phyloP scores from a whole-genome alignment of 2,888 invertebrate species.

The Andrena dorsata region DNA sequence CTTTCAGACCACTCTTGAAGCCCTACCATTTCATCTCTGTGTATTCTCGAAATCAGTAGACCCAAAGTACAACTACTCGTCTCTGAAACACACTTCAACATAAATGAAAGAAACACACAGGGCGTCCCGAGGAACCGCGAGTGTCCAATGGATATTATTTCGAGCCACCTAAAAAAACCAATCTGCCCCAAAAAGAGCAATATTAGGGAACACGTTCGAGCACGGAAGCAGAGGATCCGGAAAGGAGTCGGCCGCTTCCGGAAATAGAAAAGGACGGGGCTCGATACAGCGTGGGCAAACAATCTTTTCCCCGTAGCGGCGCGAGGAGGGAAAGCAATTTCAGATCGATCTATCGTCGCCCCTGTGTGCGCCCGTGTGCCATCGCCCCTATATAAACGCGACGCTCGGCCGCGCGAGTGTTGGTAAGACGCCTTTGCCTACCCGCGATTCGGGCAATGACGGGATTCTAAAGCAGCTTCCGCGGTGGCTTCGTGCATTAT shows the following conservation, averaged over 20 bases:
- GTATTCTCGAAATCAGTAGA: too few species aligned
- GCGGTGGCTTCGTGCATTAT: constrained; percentile 66
- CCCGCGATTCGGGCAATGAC: constrained; percentile 26
- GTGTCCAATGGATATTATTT: too few species aligned
- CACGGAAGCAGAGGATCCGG: not conserved
- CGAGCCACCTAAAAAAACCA: too few species aligned
- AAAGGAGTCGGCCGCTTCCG: not conserved
- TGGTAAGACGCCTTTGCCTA: constrained; percentile 21
- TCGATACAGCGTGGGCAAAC: constrained; percentile 25
- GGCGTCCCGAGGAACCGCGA: too few species aligned
- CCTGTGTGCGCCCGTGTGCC: constrained; percentile 6
- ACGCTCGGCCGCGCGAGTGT: not conserved
- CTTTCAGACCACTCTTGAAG: not conserved
- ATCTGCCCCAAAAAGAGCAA: too few species aligned
- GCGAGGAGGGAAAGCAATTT: constrained; percentile 45
- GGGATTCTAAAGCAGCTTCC: constrained; percentile 48
- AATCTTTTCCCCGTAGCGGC: constrained; percentile 8
- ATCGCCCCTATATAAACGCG: not conserved
- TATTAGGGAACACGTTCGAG: not conserved
- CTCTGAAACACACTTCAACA: too few species aligned
- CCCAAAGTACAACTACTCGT: too few species aligned
- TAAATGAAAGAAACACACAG: too few species aligned
- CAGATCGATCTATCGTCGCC: constrained; percentile 57
- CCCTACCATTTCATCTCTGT: too few species aligned
- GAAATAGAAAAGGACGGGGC: constrained; percentile 9